Evolutionary conservation across 2,113 vertebrate genomes (phyloP).

Genomic region (Psettodes erumei): DNA sequence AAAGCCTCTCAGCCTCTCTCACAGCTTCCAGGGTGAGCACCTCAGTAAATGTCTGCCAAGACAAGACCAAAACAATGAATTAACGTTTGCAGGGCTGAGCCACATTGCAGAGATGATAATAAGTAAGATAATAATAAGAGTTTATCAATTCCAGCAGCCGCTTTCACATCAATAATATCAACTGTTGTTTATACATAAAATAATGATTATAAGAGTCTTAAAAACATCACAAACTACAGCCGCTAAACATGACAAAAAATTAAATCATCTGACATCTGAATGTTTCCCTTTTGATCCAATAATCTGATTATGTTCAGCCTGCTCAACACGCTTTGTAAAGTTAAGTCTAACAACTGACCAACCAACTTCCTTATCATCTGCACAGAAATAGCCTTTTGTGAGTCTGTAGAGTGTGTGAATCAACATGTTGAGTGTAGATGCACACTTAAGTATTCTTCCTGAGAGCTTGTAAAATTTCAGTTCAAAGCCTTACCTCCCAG

Average conservation of each 20-base stretch:
- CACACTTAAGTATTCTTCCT: conserved; percentile 13
- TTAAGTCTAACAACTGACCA: not conserved
- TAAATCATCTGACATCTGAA: too few species aligned
- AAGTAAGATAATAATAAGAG: too few species aligned
- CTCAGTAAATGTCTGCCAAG: not conserved
- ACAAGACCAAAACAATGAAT: not conserved
- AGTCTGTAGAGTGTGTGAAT: not conserved
- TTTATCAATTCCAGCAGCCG: too few species aligned
- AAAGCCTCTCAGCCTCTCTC: conserved; percentile 18
- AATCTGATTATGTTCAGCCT: not conserved
- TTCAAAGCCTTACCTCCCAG: conserved; percentile 58
- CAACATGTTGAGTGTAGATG: conserved; percentile 11
- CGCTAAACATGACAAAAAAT: not conserved
- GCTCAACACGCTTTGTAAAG: not conserved
- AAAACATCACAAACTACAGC: not conserved
- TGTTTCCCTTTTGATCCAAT: not conserved
- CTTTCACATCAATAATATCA: too few species aligned
- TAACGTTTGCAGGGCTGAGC: not conserved
- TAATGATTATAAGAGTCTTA: too few species aligned
- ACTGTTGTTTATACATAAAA: too few species aligned
- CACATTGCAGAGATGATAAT: not conserved
- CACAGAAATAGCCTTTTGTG: not conserved
- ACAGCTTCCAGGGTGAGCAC: not conserved
- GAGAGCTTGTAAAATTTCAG: conserved; percentile 56
- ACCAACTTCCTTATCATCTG: not conserved